A percentile compares a stretch with the other conserved stretches of the same genome.
Conservation (phyloP, 2,113 vertebrate genomes). For the Epinephelus fuscoguttatus region DNA sequence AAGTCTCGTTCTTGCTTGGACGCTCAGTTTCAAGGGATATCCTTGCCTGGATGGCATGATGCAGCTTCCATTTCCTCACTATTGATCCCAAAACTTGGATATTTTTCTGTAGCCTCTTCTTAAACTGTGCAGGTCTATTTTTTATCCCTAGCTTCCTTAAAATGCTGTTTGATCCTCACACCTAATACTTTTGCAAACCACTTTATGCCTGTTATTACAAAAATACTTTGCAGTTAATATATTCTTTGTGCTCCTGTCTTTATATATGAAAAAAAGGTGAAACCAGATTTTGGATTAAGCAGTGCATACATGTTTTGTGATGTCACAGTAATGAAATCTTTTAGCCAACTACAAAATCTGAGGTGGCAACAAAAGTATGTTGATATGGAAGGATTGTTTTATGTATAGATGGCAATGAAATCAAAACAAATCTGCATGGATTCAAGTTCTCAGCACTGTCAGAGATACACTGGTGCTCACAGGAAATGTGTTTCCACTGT, state of each 20-base stretch:
- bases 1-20: background rate
- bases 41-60: background rate
- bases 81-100: no score
- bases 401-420: conserved; percentile 55
- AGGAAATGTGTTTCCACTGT: background rate
- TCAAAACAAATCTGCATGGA: conserved; percentile 34
- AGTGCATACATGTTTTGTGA: background rate
- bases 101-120: no score
- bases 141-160: background rate
- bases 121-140: background rate
- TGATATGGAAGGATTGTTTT: conserved; percentile 23
- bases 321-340: conserved; percentile 14
- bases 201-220: no score
- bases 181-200: no score
- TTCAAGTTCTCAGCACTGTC: conserved; percentile 26
- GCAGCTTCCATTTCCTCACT: background rate
- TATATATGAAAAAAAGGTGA: no score
- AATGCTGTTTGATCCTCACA: background rate
- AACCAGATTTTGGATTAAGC: background rate
- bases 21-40: background rate
- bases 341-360: conserved; percentile 1
- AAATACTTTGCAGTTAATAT: background rate
- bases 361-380: conserved; percentile 37
- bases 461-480: background rate
- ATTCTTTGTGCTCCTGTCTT: background rate